Conservation (phyloP, 2,113 vertebrate genomes). For the Riparia riparia region DNA sequence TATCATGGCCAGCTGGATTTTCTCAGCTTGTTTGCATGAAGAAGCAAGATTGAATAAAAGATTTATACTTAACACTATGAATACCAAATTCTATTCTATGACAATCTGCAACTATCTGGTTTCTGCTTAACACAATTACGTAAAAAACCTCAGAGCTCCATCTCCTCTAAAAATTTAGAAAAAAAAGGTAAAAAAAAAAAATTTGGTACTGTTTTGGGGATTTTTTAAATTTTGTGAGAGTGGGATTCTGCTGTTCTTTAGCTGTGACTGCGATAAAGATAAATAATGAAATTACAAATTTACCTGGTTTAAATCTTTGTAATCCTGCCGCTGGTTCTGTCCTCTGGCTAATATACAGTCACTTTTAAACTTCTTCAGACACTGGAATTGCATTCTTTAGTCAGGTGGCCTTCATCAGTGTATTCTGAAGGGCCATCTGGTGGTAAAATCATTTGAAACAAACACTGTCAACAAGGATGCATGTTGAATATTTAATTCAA, state of each 20-base stretch:
- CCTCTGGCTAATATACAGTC: not conserved
- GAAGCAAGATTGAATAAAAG: conserved; percentile 7
- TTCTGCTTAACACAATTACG: not conserved
- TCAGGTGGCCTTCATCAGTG: conserved; percentile 48
- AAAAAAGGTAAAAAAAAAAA: not conserved
- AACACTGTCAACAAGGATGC: conserved; percentile 44
- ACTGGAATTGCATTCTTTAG: conserved; percentile 34
- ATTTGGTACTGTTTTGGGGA: not conserved
- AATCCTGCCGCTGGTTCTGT: not conserved
- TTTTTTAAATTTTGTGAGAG: not conserved
- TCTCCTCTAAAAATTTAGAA: not conserved
- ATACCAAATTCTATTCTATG: not conserved
- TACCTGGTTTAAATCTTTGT: not conserved
- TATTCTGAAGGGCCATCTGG: conserved; percentile 49
- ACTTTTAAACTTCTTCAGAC: not conserved
- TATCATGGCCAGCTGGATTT: conserved; percentile 54
- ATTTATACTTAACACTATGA: not conserved
- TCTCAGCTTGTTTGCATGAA: conserved; percentile 43
- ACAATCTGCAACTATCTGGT: not conserved
- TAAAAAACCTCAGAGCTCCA: not conserved
- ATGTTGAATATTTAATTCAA: conserved; percentile 47
- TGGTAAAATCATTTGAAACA: conserved; percentile 48
- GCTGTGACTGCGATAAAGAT: not conserved
- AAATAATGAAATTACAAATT: not conserved
- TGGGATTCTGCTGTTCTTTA: not conserved